Evolutionary conservation across 2,113 vertebrate species (phyloP).

Genomic region (Indicator maculatus): DNA sequence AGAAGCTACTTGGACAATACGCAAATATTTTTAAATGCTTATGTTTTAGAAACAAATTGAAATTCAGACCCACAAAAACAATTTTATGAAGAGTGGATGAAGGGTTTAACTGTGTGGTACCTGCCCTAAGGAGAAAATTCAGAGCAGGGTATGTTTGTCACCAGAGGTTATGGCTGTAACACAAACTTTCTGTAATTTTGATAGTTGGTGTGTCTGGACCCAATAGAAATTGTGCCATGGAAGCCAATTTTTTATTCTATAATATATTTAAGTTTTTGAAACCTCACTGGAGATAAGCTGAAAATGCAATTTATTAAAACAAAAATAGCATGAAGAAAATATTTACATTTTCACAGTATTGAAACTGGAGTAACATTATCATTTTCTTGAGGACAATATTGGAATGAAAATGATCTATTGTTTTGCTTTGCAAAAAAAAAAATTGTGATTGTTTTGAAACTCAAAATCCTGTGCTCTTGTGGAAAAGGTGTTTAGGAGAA

Average conservation of each 20-base stretch:
- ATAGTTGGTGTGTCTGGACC: neutral
- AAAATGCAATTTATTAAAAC: neutral
- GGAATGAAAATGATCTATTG: neutral
- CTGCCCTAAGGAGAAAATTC: neutral
- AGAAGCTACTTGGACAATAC: conserved; percentile 13
- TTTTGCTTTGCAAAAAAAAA: neutral
- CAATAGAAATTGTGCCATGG: neutral
- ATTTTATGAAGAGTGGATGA: neutral
- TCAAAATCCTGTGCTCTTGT: neutral
- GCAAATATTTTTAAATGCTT: conserved; percentile 27
- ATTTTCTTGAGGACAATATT: neutral
- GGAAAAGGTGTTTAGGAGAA: neutral
- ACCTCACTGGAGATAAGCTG: neutral
- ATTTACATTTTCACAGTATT: neutral
- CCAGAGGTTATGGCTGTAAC: neutral
- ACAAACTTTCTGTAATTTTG: neutral
- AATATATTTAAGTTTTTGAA: neutral
- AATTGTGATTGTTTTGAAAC: neutral
- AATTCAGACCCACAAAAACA: neutral
- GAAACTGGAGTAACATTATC: neutral
- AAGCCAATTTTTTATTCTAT: neutral
- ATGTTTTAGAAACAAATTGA: neutral
- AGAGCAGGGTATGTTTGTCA: neutral
- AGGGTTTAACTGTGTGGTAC: neutral
- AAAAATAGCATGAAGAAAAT: neutral